Evolutionary conservation across 2,888 invertebrate genomes (phyloP), one percentile per base, ranked within the genome.

Genomic region (Harpagoxenus sublaevis): DNA sequence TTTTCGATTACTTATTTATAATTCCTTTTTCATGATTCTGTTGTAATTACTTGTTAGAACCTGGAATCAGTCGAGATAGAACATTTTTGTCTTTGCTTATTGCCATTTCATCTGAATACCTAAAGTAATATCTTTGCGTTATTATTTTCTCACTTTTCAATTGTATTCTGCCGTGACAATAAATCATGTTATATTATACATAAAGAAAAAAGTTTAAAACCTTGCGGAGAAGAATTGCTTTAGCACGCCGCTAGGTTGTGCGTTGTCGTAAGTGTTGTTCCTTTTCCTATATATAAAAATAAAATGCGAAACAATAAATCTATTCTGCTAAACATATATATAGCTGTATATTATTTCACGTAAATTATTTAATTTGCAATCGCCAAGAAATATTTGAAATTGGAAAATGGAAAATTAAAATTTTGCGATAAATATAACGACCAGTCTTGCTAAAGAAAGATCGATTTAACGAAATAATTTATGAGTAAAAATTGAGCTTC

Each of bases 141-240:
- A 45, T 48, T 23, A 55, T 39, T 12, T 51, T 42, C 12, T 23
- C 42, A 31, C 15, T 23, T 45, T 39, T 9, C 57, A 63, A 42
- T 1, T 35, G 1, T 39, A 71, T 53, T 23, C 31, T 45, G 6
- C 62, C 6, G n/a, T 39, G 74, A 88, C 3, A 35, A 35, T 12
- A 55, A 68, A 57, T 45, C 5, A 35, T 15, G 28, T 53, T 28
- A 65, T n/a, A 55, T 9, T 57, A 28, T 78, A 57, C 6, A 0
- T 86, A 55, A 35, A 86, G 79, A 83, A 63, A 70, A 82, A 75
- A 57, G 79, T 65, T 45, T 39, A 12, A 79, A 85, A 92, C 92
- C 92, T 91, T 73, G 92, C 91, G 31, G 93, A 92, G 75, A 94
- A 94, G 42, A 95, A 83, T 79, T 94, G 94, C 74, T 92, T 94